phyloP scores from a whole-genome alignment of 2,113 vertebrate species.

The Pelvicachromis taeniatus region DNA sequence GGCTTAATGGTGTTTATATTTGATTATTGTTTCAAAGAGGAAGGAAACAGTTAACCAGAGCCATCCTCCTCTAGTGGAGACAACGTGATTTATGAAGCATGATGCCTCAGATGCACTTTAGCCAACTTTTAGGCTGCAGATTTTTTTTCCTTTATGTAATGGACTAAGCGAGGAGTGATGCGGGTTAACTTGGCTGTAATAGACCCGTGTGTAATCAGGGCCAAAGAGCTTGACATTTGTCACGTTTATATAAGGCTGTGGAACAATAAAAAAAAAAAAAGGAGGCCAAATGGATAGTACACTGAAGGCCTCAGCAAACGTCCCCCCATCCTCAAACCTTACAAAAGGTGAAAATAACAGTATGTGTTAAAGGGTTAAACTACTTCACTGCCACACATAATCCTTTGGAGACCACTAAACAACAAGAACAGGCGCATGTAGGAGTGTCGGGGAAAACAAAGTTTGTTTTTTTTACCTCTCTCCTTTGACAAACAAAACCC shows the following conservation, averaged over 20 bases:
- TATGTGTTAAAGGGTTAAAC: neutral
- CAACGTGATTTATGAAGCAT: constrained; percentile 72
- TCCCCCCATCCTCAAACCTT: neutral
- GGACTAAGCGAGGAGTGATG: constrained; percentile 42
- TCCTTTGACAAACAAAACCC: constrained; percentile 79
- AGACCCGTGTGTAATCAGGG: constrained; percentile 8
- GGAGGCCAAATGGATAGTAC: constrained; percentile 4
- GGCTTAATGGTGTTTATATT: constrained; percentile 78
- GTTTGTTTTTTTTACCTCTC: constrained; percentile 68
- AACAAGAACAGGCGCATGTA: neutral
- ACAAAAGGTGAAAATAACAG: neutral
- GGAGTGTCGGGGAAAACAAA: constrained; percentile 30
- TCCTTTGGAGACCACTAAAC: neutral
- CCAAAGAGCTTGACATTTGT: constrained; percentile 19
- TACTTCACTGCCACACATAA: neutral
- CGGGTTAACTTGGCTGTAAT: neutral
- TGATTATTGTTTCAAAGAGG: constrained; percentile 69
- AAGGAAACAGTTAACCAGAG: constrained; percentile 71
- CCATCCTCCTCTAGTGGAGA: constrained; percentile 44
- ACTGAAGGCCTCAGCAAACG: neutral
- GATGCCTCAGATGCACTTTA: constrained; percentile 56
- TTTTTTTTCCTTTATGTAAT: constrained; percentile 22
- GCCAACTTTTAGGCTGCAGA: constrained; percentile 18
- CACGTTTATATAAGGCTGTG: constrained; percentile 28
- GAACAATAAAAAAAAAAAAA: constrained; percentile 51